Evolutionary conservation across 2,797 vertebrate species (phyloP).

Genomic region (Gymnoscopelus microlampas): DNA sequence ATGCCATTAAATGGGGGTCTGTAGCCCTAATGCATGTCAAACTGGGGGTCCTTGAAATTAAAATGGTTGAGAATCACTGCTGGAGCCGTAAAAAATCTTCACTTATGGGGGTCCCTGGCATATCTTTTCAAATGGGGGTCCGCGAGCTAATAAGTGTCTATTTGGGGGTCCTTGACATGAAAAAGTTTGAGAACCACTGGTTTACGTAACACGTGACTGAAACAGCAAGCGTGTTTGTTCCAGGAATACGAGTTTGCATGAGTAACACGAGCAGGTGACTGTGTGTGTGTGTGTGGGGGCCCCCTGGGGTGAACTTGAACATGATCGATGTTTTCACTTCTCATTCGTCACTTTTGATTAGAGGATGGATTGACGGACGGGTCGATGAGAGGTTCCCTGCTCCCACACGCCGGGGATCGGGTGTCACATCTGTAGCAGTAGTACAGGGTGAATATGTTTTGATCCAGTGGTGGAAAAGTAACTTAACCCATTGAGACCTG

Average conservation of each 20-base stretch:
- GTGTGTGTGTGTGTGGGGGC: background rate
- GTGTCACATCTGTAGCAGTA: conserved; percentile 33
- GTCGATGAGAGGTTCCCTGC: conserved; percentile 18
- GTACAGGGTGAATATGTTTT: background rate
- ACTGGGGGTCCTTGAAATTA: too few species aligned
- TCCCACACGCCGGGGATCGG: conserved; percentile 19
- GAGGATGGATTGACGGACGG: conserved; percentile 8
- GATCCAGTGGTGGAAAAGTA: too few species aligned
- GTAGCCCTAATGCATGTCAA: too few species aligned
- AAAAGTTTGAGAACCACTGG: too few species aligned
- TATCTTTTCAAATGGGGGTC: too few species aligned
- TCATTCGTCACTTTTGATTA: conserved; percentile 8
- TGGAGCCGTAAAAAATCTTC: too few species aligned
- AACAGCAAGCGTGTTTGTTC: conserved; percentile 2
- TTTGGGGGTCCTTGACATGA: too few species aligned
- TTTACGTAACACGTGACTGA: background rate
- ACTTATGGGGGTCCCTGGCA: too few species aligned
- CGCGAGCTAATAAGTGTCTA: too few species aligned
- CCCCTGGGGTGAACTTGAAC: background rate
- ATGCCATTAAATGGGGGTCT: too few species aligned
- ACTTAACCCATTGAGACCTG: too few species aligned
- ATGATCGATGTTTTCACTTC: background rate
- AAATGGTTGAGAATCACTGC: too few species aligned
- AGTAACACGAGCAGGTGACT: conserved; percentile 1
- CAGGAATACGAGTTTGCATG: background rate